Conservation (phyloP, 2,888 invertebrate species). For the Ischnura elegans region DNA sequence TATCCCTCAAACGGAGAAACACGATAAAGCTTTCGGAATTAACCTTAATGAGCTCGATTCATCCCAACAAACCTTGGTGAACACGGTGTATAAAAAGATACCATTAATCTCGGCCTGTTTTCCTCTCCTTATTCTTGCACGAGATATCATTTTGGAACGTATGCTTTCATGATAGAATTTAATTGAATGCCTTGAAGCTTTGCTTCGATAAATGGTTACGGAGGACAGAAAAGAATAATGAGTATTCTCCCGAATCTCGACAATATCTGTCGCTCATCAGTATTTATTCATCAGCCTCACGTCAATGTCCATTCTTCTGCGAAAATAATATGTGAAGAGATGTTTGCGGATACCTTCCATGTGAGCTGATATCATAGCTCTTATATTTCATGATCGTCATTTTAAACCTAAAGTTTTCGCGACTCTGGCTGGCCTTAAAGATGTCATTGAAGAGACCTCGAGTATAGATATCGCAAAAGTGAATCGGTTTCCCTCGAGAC, state of each 20-base stretch:
- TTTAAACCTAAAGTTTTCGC: not conserved
- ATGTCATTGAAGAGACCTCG: not conserved
- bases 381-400: not conserved
- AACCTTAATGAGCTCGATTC: too few relatives aligned
- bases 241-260: not conserved
- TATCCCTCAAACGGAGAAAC: too few relatives aligned
- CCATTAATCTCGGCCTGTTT: too few relatives aligned
- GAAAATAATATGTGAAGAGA: not conserved
- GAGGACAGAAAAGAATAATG: too few relatives aligned
- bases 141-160: too few relatives aligned
- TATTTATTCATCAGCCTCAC: not conserved
- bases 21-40: too few relatives aligned
- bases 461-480: not conserved
- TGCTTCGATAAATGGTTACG: too few relatives aligned
- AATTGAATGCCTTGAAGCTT: not conserved
- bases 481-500: not conserved
- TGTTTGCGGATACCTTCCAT: not conserved
- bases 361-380: not conserved
- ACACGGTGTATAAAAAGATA: too few relatives aligned
- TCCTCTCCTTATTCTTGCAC: too few relatives aligned
- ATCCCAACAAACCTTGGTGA: too few relatives aligned
- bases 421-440: not conserved
- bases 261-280: slow-evolving; percentile 1
- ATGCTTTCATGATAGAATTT: not conserved
- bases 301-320: not conserved